Conservation (phyloP, 2,797 vertebrate species). For the Chaenodraco wilsoni region DNA sequence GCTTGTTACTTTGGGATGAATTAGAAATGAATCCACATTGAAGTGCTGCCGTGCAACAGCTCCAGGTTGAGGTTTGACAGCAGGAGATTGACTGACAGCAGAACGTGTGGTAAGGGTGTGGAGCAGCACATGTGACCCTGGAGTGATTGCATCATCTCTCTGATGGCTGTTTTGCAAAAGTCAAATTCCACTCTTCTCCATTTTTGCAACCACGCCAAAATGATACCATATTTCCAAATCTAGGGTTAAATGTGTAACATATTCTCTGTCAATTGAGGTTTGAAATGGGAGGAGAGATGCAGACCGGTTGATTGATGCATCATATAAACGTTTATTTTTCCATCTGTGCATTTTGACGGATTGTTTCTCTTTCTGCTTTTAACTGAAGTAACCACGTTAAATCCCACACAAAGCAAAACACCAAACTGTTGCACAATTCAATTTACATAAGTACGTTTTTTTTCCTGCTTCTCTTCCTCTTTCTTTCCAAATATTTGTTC, state of each 20-base stretch:
- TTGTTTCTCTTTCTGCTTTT: constrained; percentile 38
- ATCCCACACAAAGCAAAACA: constrained; percentile 1
- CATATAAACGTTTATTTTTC: not conserved
- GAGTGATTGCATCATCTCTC: constrained; percentile 13
- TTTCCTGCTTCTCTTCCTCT: constrained; percentile 35
- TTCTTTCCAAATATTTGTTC: constrained; percentile 32
- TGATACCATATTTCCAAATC: not conserved
- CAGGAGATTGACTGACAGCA: constrained; percentile 34
- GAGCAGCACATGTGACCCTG: constrained; percentile 14
- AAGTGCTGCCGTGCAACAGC: constrained; percentile 26
- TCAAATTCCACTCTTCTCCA: not conserved
- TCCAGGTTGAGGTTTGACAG: constrained; percentile 31
- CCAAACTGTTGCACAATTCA: constrained; percentile 53
- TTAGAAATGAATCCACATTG: constrained; percentile 36
- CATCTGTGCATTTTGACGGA: constrained; percentile 8
- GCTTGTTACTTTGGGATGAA: constrained; percentile 47
- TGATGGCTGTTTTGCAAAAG: constrained; percentile 7
- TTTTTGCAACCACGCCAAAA: not conserved
- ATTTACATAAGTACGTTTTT: constrained; percentile 39
- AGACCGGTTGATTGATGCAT: not conserved
- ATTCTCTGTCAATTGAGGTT: not conserved
- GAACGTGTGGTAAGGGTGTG: constrained; percentile 21
- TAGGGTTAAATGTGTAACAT: not conserved
- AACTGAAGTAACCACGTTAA: constrained; percentile 12
- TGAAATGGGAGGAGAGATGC: no score